Percentiles rank a stretch among this genome's conserved stretches.
phyloP scores from a whole-genome alignment of 1,140 invertebrate genomes.

The Schmidtea mediterranea region DNA sequence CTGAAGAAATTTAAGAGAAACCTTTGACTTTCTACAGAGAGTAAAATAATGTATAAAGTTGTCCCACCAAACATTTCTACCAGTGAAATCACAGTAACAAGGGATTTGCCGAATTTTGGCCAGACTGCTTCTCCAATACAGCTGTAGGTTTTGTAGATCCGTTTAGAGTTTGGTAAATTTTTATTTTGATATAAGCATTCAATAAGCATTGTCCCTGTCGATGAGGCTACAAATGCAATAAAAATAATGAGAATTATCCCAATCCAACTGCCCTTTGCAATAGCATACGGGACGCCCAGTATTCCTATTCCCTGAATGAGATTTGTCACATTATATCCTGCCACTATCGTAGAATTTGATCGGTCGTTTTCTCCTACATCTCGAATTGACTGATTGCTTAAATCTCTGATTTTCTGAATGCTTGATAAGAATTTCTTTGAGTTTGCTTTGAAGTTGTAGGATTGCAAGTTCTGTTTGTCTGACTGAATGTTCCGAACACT shows the following conservation, averaged over 20 bases:
- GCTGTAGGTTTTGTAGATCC: conserved; percentile 74
- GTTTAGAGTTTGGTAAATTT: conserved; percentile 23
- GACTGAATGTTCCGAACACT: no score
- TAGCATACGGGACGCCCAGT: not conserved
- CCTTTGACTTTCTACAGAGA: not conserved
- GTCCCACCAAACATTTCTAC: conserved; percentile 38
- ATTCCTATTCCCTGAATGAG: not conserved
- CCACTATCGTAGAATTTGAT: not conserved
- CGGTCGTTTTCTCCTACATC: not conserved
- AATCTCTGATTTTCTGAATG: not conserved
- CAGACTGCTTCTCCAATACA: conserved; percentile 56
- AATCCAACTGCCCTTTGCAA: not conserved
- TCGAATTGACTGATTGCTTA: not conserved
- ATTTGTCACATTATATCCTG: not conserved
- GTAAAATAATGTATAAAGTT: not conserved
- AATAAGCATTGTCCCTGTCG: conserved; percentile 80
- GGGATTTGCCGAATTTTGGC: conserved; percentile 43
- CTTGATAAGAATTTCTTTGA: not conserved
- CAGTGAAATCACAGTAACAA: conserved; percentile 80
- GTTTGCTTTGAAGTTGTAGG: no score
- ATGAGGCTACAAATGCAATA: conserved; percentile 18
- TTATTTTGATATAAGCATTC: conserved; percentile 77
- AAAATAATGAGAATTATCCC: not conserved
- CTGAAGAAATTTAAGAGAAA: not conserved
- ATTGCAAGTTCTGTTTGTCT: no score